Evolutionary conservation across 2,797 vertebrate genomes (phyloP).

Genomic region (Tolypeutes matacus): DNA sequence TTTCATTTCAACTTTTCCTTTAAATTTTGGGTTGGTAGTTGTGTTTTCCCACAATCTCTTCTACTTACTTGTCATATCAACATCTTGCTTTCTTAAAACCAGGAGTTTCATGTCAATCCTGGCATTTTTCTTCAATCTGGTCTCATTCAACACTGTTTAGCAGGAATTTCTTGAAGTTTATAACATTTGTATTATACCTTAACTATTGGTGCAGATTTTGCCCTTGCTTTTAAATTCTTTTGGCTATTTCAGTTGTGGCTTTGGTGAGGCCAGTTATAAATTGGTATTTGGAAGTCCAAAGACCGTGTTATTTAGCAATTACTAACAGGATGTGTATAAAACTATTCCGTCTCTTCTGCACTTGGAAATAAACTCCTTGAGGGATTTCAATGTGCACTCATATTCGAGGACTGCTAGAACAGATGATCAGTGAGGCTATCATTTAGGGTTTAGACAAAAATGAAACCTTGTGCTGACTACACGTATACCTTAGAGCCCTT

Average conservation of each 20-base stretch:
- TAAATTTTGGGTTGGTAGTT: neutral
- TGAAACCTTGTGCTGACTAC: neutral
- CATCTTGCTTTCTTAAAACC: neutral
- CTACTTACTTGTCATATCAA: neutral
- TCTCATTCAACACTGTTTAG: neutral
- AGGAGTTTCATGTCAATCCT: neutral
- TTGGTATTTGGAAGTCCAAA: neutral
- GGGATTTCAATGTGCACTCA: neutral
- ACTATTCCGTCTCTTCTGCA: neutral
- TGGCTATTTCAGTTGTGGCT: conserved; percentile 2
- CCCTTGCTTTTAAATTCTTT: neutral
- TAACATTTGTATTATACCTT: neutral
- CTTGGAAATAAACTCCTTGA: conserved; percentile 23
- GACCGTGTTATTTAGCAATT: conserved; percentile 13
- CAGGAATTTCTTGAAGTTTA: neutral
- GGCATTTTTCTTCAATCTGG: neutral
- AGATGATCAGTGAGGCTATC: neutral
- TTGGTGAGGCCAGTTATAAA: conserved; percentile 19
- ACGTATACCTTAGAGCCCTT: too few species aligned
- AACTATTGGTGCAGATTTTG: neutral
- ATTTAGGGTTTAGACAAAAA: neutral
- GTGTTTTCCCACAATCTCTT: conserved; percentile 19
- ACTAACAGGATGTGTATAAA: neutral
- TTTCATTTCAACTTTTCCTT: neutral
- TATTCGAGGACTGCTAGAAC: neutral